Conservation (phyloP, 2,888 invertebrate genomes). For the Parnassius mnemosyne region DNA sequence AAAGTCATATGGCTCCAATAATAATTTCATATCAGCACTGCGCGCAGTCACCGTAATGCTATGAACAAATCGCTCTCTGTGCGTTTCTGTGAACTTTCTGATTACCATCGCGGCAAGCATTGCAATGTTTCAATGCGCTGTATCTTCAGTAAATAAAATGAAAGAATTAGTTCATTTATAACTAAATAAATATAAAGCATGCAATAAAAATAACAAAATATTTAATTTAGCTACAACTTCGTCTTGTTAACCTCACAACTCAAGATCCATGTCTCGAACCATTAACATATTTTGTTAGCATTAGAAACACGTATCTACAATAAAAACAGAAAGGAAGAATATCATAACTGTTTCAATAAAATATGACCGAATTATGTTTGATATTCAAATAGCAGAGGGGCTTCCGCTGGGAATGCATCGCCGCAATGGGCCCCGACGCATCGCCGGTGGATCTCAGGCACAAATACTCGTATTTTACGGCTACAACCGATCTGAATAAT, state of each 20-base stretch:
- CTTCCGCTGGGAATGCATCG: constrained; percentile 69
- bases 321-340: constrained; percentile 69
- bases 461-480: constrained; percentile 76
- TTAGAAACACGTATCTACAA: constrained; percentile 58
- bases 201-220: no score
- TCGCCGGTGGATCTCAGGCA: constrained; percentile 51
- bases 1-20: constrained; percentile 68
- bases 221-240: no score
- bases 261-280: constrained; percentile 11
- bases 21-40: constrained; percentile 69
- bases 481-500: constrained; percentile 78
- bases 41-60: constrained; percentile 55
- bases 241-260: not conserved
- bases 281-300: constrained; percentile 64
- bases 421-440: constrained; percentile 41
- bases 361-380: constrained; percentile 74
- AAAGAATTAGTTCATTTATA: not conserved
- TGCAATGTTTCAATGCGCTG: constrained; percentile 40
- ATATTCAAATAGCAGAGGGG: constrained; percentile 74
- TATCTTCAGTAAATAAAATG: constrained; percentile 47
- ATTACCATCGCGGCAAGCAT: constrained; percentile 53
- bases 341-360: constrained; percentile 77
- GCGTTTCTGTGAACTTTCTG: constrained; percentile 68
- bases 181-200: no score
- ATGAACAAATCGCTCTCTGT: constrained; percentile 67